Conservation (phyloP, 1,140 invertebrate genomes). For the Orchestia grillus region DNA sequence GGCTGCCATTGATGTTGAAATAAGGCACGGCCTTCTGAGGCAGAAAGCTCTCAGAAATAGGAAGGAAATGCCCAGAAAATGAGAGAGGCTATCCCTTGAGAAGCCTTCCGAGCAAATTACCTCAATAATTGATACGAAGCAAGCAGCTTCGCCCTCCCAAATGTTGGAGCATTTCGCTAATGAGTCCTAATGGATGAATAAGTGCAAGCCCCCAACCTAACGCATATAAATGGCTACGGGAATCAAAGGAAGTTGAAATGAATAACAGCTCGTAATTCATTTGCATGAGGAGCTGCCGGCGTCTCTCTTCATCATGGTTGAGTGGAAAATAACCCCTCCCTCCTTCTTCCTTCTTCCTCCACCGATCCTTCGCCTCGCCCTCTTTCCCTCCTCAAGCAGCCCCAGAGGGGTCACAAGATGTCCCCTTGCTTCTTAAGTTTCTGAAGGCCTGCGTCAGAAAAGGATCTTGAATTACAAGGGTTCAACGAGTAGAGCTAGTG, state of each 20-base stretch:
- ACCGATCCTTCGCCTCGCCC: not conserved
- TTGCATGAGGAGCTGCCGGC: conserved; percentile 51
- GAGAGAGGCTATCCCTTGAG: conserved; percentile 40
- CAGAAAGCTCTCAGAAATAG: conserved; percentile 53
- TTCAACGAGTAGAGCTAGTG: not conserved
- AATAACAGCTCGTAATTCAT: conserved; percentile 56
- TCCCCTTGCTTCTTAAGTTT: not conserved
- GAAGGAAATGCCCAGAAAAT: conserved; percentile 45
- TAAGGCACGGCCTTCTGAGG: not conserved
- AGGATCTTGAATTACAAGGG: not conserved
- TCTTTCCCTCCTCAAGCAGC: conserved; percentile 2
- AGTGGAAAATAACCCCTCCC: conserved; percentile 51
- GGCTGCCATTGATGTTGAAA: conserved; percentile 46
- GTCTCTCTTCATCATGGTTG: conserved; percentile 53
- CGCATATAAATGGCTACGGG: conserved; percentile 47
- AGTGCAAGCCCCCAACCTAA: conserved; percentile 49
- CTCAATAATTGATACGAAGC: conserved; percentile 55
- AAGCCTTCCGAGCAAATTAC: conserved; percentile 52
- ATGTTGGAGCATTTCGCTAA: conserved; percentile 52
- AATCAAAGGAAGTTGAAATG: conserved; percentile 56
- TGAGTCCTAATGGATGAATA: conserved; percentile 55
- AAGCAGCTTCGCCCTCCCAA: conserved; percentile 51
- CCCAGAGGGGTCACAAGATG: not conserved
- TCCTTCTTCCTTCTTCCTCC: conserved; percentile 18
- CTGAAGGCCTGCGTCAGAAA: not conserved